A percentile compares a stretch with the other conserved stretches of the same genome.
Evolutionary conservation across 2,888 invertebrate genomes (phyloP).

Genomic region (Nomada fabriciana): DNA sequence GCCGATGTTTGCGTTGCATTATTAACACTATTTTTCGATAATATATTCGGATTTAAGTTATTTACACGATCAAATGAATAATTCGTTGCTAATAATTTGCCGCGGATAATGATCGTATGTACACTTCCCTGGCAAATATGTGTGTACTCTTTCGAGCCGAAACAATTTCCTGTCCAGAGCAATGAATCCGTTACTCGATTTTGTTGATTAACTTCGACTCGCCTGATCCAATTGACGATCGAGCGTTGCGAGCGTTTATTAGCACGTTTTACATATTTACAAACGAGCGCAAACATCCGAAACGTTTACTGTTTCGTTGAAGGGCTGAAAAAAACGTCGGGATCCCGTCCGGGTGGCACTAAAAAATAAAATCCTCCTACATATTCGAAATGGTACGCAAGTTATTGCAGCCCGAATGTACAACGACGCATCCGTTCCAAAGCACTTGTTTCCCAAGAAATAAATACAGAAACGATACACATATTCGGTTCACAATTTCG

Average conservation of each 20-base stretch:
- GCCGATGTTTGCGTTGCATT: slow-evolving; percentile 3
- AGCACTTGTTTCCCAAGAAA: background rate
- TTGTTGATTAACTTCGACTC: background rate
- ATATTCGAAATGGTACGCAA: background rate
- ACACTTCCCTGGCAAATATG: background rate
- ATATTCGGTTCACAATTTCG: background rate
- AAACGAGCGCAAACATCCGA: background rate
- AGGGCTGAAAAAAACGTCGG: no score
- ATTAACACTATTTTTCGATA: slow-evolving; percentile 12
- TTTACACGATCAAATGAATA: background rate
- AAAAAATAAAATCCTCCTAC: background rate
- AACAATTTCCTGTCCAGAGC: background rate
- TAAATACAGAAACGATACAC: background rate
- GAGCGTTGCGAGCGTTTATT: background rate
- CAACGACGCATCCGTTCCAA: background rate
- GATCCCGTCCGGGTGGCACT: background rate
- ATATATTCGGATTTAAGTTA: background rate
- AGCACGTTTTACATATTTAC: background rate
- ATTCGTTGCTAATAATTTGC: slow-evolving; percentile 15
- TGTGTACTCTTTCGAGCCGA: background rate
- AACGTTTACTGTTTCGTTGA: background rate
- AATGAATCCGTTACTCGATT: background rate
- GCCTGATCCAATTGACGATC: background rate
- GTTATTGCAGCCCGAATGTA: background rate
- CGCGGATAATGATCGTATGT: background rate